These are phyloP conservation scores for Alloscopus bannaensis DNA, from an alignment of 2,888 invertebrate genomes.

Conservation along the genomic window DNA sequence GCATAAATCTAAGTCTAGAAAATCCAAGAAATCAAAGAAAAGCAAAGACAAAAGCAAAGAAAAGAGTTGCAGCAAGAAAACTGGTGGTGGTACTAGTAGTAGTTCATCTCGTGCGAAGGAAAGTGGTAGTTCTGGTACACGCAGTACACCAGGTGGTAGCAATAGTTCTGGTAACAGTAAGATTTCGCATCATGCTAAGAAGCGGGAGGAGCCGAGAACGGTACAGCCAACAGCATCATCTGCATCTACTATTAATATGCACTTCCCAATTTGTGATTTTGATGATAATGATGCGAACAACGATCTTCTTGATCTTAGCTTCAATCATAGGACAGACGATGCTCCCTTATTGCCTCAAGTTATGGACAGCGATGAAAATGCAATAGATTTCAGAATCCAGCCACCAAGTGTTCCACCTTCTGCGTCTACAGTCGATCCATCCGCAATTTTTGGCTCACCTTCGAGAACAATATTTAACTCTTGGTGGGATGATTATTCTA, in stretches of 20 bases:
- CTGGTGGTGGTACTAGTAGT: not conserved
- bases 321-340: constrained; percentile 30
- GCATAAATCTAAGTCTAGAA: constrained; percentile 43
- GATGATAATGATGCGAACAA: constrained; percentile 41
- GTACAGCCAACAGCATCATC: constrained; percentile 40
- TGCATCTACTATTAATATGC: constrained; percentile 9
- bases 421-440: constrained; percentile 38
- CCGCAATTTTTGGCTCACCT: constrained; percentile 45
- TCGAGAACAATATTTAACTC: constrained; percentile 25
- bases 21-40: constrained; percentile 43
- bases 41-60: constrained; percentile 31
- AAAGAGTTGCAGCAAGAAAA: not conserved
- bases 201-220: constrained; percentile 9
- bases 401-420: constrained; percentile 9
- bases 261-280: constrained; percentile 39
- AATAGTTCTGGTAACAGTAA: not conserved
- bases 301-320: constrained; percentile 44
- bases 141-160: not conserved
- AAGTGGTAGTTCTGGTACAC: constrained; percentile 5
- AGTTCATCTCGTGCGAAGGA: not conserved
- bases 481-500: constrained; percentile 36
- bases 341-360: constrained; percentile 18
- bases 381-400: constrained; percentile 31
- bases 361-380: constrained; percentile 11
- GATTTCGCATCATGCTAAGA: not conserved